Evolutionary conservation across 1,140 invertebrate genomes (phyloP).

Genomic region (Heliothis subflexa): DNA sequence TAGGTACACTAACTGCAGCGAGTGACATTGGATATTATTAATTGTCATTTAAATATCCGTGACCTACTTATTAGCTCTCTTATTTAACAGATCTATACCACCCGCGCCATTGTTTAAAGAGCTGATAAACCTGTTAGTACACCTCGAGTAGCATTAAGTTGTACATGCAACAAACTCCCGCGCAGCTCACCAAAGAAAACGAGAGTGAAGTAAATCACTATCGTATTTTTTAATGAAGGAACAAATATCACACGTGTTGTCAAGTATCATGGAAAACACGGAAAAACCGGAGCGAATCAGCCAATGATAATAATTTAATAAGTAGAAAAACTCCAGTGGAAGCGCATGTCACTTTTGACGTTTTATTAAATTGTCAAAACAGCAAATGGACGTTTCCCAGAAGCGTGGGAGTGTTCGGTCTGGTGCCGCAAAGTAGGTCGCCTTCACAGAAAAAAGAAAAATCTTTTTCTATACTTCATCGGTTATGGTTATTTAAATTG

Average conservation of each 20-base stretch:
- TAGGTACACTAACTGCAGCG: too few species aligned
- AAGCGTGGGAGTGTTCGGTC: conserved; percentile 70
- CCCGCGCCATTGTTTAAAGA: conserved; percentile 10
- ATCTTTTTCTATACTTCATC: conserved; percentile 57
- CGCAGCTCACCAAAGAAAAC: conserved; percentile 3
- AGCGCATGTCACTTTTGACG: conserved; percentile 54
- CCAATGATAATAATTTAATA: conserved; percentile 10
- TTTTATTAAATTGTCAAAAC: conserved; percentile 74
- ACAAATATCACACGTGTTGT: not conserved
- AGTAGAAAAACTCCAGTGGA: conserved; percentile 2
- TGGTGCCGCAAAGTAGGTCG: conserved; percentile 67
- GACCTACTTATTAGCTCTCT: not conserved
- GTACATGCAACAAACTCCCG: not conserved
- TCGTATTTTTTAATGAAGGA: not conserved
- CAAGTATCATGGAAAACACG: not conserved
- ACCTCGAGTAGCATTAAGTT: not conserved
- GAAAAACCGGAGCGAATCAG: not conserved
- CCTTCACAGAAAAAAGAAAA: conserved; percentile 62
- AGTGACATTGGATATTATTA: too few species aligned
- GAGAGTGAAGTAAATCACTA: conserved; percentile 16
- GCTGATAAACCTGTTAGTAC: conserved; percentile 16
- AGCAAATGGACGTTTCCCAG: conserved; percentile 73
- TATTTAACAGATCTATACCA: not conserved
- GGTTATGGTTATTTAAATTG: conserved; percentile 25
- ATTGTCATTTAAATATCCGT: not conserved